Evolutionary conservation across 2,797 vertebrate species (phyloP).

Genomic region (Champsocephalus esox): DNA sequence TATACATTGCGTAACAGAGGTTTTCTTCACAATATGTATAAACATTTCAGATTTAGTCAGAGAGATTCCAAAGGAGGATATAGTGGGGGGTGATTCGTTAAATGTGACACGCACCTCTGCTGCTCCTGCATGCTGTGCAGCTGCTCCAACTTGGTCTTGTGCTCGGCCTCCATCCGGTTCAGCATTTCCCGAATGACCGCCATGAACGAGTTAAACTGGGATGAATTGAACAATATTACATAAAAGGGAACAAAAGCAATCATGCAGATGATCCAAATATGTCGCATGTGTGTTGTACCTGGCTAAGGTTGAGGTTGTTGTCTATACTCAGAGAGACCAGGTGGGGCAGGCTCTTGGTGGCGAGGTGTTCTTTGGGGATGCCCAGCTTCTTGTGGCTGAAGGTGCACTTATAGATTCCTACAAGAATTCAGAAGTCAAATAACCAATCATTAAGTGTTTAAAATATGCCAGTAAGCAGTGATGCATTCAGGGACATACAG

Average conservation of each 20-base stretch:
- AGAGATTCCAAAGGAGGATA: neutral
- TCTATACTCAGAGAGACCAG: constrained; percentile 97
- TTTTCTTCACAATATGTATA: neutral
- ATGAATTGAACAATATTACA: neutral
- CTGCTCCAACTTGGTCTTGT: constrained; percentile 98
- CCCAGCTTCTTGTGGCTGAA: constrained; percentile 98
- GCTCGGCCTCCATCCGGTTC: constrained; percentile 93
- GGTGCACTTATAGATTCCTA: constrained; percentile 99
- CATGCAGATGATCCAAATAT: neutral
- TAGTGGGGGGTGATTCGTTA: neutral
- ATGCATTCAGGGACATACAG: too few relatives aligned
- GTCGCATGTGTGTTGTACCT: constrained; percentile 82
- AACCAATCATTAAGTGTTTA: neutral
- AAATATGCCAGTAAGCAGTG: too few relatives aligned
- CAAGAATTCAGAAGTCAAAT: constrained; percentile 6
- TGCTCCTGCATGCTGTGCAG: constrained; percentile 98
- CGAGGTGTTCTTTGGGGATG: constrained; percentile 97
- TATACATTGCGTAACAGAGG: too few relatives aligned
- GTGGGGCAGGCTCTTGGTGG: constrained; percentile 94
- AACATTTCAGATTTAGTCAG: constrained; percentile 3
- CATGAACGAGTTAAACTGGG: constrained; percentile 98
- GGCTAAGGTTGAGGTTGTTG: constrained; percentile 98
- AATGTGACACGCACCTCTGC: constrained; percentile 87
- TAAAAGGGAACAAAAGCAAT: neutral
- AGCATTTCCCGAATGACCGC: constrained; percentile 97